These are phyloP conservation scores for Dermatophagoides farinae DNA, from an alignment of 1,140 invertebrate genomes.

Conservation along the genomic window DNA sequence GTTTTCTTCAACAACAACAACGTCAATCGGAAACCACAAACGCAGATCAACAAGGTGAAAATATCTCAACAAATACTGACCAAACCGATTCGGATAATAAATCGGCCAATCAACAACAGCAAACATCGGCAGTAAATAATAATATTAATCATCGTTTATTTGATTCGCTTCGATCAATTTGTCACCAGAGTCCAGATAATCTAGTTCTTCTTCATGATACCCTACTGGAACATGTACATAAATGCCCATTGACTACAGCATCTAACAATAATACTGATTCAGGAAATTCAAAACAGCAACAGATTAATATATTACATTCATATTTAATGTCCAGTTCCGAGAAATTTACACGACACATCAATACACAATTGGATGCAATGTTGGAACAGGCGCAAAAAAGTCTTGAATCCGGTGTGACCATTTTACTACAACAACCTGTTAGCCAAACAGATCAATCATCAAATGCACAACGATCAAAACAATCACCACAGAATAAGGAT, in stretches of 20 bases:
- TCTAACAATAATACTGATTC: background rate
- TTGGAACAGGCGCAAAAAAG: constrained; percentile 43
- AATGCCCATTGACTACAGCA: constrained; percentile 22
- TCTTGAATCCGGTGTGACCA: constrained; percentile 30
- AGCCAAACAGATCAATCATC: no score
- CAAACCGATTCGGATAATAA: constrained; percentile 12
- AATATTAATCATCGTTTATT: background rate
- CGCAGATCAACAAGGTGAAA: constrained; percentile 9
- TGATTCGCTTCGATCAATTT: constrained; percentile 10
- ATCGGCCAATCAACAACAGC: constrained; percentile 18
- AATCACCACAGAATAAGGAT: background rate
- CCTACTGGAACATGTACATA: constrained; percentile 48
- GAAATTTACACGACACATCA: constrained; percentile 31
- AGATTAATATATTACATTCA: constrained; percentile 31
- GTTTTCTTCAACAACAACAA: constrained; percentile 27
- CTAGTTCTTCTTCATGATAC: constrained; percentile 42
- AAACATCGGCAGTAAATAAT: background rate
- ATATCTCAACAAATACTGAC: background rate
- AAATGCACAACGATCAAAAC: background rate
- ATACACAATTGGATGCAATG: constrained; percentile 20
- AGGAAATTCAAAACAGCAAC: background rate
- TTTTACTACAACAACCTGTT: background rate
- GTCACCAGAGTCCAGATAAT: constrained; percentile 7
- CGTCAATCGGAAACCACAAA: background rate
- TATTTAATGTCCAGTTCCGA: constrained; percentile 56